phyloP scores from a whole-genome alignment of 2,888 invertebrate genomes.

The Ectemnius lituratus region DNA sequence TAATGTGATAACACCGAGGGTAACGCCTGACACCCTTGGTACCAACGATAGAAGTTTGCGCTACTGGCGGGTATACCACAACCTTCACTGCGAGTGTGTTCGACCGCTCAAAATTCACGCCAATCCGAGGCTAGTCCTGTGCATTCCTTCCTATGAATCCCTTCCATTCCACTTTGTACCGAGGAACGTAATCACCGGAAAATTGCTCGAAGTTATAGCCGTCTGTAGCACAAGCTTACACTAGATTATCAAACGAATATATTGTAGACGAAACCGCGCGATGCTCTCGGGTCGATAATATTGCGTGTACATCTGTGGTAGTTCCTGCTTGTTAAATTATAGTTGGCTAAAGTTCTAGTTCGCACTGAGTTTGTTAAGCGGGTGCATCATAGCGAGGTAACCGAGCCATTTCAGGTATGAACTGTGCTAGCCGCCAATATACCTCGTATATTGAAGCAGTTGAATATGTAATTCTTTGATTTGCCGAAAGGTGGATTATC shows the following conservation, averaged over 20 bases:
- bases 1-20: constrained; percentile 60
- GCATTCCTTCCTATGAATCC: neutral
- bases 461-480: no score
- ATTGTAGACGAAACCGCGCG: constrained; percentile 39
- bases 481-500: no score
- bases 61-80: constrained; percentile 27
- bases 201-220: constrained; percentile 7
- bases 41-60: constrained; percentile 46
- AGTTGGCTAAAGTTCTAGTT: constrained; percentile 5
- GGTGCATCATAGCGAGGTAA: neutral
- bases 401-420: neutral
- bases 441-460: no score
- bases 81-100: neutral
- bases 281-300: constrained; percentile 29
- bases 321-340: constrained; percentile 26
- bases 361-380: no score
- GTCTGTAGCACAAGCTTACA: constrained; percentile 38
- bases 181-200: neutral
- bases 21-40: constrained; percentile 32
- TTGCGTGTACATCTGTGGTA: constrained; percentile 7
- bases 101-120: constrained; percentile 5
- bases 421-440: neutral
- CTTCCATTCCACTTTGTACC: neutral
- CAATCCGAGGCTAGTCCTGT: constrained; percentile 27
- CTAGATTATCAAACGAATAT: constrained; percentile 46